Evolutionary conservation across 2,797 vertebrate genomes (phyloP).

Genomic region (Sebastolobus altivelis): DNA sequence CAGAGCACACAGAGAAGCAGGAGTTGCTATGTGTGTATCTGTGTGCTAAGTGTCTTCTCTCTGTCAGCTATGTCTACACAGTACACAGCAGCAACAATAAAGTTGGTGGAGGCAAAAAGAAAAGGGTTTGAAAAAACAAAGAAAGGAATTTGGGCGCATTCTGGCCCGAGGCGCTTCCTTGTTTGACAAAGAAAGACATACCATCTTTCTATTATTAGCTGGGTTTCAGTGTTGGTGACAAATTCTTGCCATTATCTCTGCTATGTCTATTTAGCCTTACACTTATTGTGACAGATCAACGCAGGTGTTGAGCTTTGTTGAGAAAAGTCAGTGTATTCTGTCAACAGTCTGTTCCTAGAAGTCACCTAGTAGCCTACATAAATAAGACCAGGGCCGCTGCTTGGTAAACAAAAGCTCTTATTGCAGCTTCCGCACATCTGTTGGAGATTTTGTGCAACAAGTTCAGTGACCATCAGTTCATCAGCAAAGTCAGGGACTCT

Average conservation of each 20-base stretch:
- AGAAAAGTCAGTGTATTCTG: slow-evolving; percentile 47
- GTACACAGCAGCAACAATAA: slow-evolving; percentile 78
- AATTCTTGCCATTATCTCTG: slow-evolving; percentile 58
- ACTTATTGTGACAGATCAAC: slow-evolving; percentile 31
- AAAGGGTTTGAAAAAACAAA: slow-evolving; percentile 46
- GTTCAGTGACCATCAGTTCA: slow-evolving; percentile 70
- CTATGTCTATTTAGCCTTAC: slow-evolving; percentile 52
- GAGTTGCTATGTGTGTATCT: slow-evolving; percentile 93
- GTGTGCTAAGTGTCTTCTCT: slow-evolving; percentile 85
- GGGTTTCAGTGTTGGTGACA: slow-evolving; percentile 36
- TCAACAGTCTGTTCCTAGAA: slow-evolving; percentile 56
- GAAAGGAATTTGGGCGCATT: slow-evolving; percentile 71
- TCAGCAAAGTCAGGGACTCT: slow-evolving; percentile 55
- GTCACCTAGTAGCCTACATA: slow-evolving; percentile 40
- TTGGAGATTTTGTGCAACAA: slow-evolving; percentile 46
- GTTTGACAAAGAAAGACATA: slow-evolving; percentile 78
- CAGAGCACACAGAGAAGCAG: slow-evolving; percentile 90
- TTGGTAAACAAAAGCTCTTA: slow-evolving; percentile 32
- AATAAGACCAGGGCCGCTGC: slow-evolving; percentile 29
- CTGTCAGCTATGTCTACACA: slow-evolving; percentile 82
- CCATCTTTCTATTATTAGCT: slow-evolving; percentile 57
- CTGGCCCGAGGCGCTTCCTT: slow-evolving; percentile 66
- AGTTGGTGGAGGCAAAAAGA: slow-evolving; percentile 63
- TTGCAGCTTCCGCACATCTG: slow-evolving; percentile 33
- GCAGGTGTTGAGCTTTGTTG: slow-evolving; percentile 33